Base-by-base conservation (phyloP, 2,888 invertebrate species). In the Melolontha melolontha region DNA sequence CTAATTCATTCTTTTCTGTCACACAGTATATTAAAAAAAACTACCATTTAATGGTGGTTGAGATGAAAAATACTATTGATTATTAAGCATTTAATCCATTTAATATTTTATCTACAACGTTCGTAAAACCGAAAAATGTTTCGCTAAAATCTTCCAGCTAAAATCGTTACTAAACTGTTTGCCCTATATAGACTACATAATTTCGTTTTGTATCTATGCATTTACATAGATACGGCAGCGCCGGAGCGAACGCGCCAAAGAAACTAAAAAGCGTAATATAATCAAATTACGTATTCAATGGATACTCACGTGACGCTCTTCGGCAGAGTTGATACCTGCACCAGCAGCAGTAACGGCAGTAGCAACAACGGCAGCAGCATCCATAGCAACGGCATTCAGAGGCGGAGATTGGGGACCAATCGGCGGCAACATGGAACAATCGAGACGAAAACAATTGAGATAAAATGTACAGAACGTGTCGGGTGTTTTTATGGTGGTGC, bases 261-360 rank as follows among this genome's bases (percentile, higher is more conserved):
- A 57, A 59, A 64, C 49, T 70, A 66, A 74, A 74, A 75, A 73
- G 73, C 70, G 65, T 67, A 75, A 74, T 73, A 72, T 72, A 77
- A 78, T 75, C 75, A 76, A 77, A 78, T 78, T 77, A 76, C 75
- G 73, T 75, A 78, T 77, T 77, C 75, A 79, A 77, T 64, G 57
- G 70, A 74, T 85, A 89, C 89, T 89, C 82, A 89, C 89, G 85
- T 89, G 89, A 84, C 89, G 85, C 82, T 89, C 89, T 79, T 89
- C 89, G 16, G 87, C 86, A 51, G 88, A 87, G 81, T 88, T 88
- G 79, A 88, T 84, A 81, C 88, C 88, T 88, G 86, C 59, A 83
- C 76, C 76, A 69, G 59, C 12, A 14, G 17, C 67, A 69, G 50
- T 49, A 34, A 11, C 39, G 22, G 49, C 51, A 22, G 39, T n/a